Evolutionary conservation across 1,140 invertebrate genomes (phyloP).

Genomic region (Melipona quadrifasciata): DNA sequence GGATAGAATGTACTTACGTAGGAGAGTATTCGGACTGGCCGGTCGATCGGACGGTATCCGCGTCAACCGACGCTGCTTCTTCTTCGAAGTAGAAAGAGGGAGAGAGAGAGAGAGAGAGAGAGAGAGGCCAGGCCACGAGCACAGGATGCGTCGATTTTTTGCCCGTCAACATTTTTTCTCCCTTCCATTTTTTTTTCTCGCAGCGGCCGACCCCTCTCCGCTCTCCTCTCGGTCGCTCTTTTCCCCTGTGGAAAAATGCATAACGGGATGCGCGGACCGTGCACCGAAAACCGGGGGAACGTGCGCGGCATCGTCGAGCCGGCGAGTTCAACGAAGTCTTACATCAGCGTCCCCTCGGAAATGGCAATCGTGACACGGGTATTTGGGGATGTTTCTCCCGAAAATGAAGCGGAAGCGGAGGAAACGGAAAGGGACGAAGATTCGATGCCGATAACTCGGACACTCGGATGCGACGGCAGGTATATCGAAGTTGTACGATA

Average conservation of each 20-base stretch:
- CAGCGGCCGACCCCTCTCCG: conserved; percentile 14
- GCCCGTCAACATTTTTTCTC: conserved; percentile 42
- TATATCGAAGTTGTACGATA: not conserved
- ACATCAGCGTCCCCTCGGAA: conserved; percentile 7
- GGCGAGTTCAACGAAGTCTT: conserved; percentile 13
- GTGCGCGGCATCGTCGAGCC: conserved; percentile 61
- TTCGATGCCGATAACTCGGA: not conserved
- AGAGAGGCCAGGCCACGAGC: conserved; percentile 53
- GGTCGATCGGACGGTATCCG: conserved; percentile 53
- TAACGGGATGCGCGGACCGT: conserved; percentile 71
- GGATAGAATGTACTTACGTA: conserved; percentile 37
- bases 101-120: not conserved
- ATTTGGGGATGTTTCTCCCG: not conserved
- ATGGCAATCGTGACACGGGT: not conserved
- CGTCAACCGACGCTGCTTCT: conserved; percentile 37
- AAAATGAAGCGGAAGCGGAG: not conserved
- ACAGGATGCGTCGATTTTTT: conserved; percentile 70
- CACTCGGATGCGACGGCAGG: not conserved
- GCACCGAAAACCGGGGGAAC: conserved; percentile 46
- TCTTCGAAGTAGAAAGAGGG: conserved; percentile 1
- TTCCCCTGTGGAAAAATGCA: conserved; percentile 67
- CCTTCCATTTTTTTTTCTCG: not conserved
- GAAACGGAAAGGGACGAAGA: not conserved
- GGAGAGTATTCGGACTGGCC: conserved; percentile 40
- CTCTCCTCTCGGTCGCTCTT: conserved; percentile 17